Base-by-base conservation (phyloP, 2,113 vertebrate species). In the Sterrhoptilus dennistouni region DNA sequence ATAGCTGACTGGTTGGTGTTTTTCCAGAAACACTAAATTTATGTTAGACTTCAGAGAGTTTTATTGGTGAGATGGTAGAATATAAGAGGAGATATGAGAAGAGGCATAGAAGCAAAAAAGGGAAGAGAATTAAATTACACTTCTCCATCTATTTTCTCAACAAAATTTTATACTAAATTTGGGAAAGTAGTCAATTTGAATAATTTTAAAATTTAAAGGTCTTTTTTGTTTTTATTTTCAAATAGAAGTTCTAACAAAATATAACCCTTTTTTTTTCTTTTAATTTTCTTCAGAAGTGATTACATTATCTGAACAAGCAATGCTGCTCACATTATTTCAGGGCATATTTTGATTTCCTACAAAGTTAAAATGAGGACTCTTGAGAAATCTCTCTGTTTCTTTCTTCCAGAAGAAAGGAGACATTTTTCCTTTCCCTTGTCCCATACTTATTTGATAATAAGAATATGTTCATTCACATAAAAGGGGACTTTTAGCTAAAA, bases 391-490 rank as follows among this genome's bases (percentile, higher is more conserved):
- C 1, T 0, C 13, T 59, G 15, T 16, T 75, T 82, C 23, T 49
- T 61, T 75, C 35, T 63, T 89, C 42, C 22, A 57, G 40, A 16
- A 60, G 23, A 45, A 79, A 47, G 31, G 7, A 50, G 18, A 19
- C 1, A 15, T 57, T 75, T 95, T 77, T 65, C 22, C 17, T 20
- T 81, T 81, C 24, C 57, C 24, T 65, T 0, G 2, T 83, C 11
- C 17, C 25, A 18, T 29, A 31, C 11, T 44, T 42, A 24, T 19
- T 71, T 57, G 33, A 29, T 29, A 53, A 35, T 17, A 38, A 38
- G 6, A 74, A 74, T 5, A 2, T 53, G 12, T 1, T 1, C 24
- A 57, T 14, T 23, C 69, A 66, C 0, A 0, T n/a, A 59, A 44
- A 36, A 54, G 14, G 6, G 12, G 15, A 28, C 13, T 6, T 89